These are phyloP conservation scores for Spodoptera litura DNA, from an alignment of 1,140 invertebrate genomes.

Conservation along the genomic window DNA sequence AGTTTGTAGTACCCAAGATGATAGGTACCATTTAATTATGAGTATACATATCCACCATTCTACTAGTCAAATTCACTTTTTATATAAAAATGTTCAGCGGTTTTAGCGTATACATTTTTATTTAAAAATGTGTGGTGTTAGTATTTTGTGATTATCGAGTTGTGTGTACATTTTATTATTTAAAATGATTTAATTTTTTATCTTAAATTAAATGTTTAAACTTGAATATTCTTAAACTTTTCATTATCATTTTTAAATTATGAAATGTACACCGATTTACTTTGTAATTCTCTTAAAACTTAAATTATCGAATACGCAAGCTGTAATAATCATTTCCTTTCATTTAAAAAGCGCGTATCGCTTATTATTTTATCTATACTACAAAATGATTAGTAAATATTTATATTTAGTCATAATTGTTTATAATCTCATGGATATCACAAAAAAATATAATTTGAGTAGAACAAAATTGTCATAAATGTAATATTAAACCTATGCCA, in stretches of 20 bases:
- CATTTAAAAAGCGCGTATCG: constrained; percentile 27
- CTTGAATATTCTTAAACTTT: background rate
- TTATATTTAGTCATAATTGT: constrained; percentile 52
- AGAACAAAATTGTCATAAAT: constrained; percentile 4
- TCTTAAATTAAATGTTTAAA: background rate
- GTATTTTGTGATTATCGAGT: constrained; percentile 59
- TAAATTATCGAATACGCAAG: constrained; percentile 36
- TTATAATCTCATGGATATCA: constrained; percentile 48
- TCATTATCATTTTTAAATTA: background rate
- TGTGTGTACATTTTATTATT: constrained; percentile 54
- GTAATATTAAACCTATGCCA: background rate
- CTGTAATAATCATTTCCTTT: constrained; percentile 29
- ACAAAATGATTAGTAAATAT: constrained; percentile 48
- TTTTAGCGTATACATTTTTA: constrained; percentile 40
- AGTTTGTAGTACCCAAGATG: constrained; percentile 59
- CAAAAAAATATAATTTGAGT: constrained; percentile 29
- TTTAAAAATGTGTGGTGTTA: constrained; percentile 48
- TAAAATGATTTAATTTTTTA: background rate
- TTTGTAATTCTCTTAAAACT: constrained; percentile 36
- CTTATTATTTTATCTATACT: constrained; percentile 37
- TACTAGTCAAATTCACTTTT: constrained; percentile 67
- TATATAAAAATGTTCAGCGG: constrained; percentile 28
- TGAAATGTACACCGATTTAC: constrained; percentile 15
- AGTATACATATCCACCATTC: constrained; percentile 74
- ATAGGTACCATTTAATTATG: constrained; percentile 58